Evolutionary conservation across 2,113 vertebrate species (phyloP), one percentile per base, ranked within the genome.

Genomic region (Vidua chalybeata): DNA sequence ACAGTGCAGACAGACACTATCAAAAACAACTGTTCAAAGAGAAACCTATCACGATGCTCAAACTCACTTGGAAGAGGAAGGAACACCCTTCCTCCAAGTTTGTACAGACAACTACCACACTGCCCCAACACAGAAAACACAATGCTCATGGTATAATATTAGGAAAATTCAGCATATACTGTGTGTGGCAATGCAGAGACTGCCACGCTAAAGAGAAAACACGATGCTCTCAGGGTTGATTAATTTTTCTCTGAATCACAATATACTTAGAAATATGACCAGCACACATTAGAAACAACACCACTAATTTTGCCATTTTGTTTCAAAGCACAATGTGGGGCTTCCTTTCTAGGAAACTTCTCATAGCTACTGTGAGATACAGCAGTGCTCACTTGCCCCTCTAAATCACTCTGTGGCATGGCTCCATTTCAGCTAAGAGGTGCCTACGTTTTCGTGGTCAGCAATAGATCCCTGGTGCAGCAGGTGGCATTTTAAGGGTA

Each of bases 61-160:
- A 61, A 72, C 15, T 46, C 27, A 28, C 64, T 6, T 13, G 17
- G 75, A 27, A 62, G 27, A 79, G 51, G 30, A 73, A 19, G 27
- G 37, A 24, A 76, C 8, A 1, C 20, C 49, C 37, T 28, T 31
- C 6, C 3, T 56, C 41, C 56, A 37, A 39, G 48, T 48, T 16
- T 39, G 35, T 30, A 48, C 0, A 1, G 68, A 64, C 22, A 84
- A 31, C 14, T 9, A 75, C 48, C 31, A 37, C 30, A 4, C 13
- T 41, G 23, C 41, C 58, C 31, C 35, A 21, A 26, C 15, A 35
- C 15, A 59, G 43, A 73, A 71, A 33, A 55, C 6, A 56, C 20
- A 49, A 5, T 0, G 0, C n/a, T 71, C 18, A 13, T 3, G 13
- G 17, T 8, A 2, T 10, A 46, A 39, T 3, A 62, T 0, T 19